Base-by-base conservation (phyloP, 2,888 invertebrate species). In the Melikaiella ostensackeni region DNA sequence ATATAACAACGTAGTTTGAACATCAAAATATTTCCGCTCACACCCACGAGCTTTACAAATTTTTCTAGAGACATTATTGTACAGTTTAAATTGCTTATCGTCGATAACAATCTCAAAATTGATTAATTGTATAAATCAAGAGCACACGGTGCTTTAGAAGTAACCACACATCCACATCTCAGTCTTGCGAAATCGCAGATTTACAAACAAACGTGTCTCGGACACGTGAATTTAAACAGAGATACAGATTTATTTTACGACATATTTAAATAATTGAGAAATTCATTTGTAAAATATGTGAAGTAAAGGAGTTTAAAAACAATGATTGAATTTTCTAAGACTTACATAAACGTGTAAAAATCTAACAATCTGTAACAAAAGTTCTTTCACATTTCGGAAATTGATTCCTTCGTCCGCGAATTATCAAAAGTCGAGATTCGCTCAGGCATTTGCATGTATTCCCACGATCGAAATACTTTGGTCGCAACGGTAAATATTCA, bases 101-200 rank as follows among this genome's bases (percentile, higher is more conserved):
- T 75, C 13, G 38, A 59, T 66, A 57, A 66, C 55, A 75, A 75
- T 66, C 55, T 64, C 66, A 66, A 55, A 57, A 38, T 57, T 55
- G 50, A 57, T 55, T 75, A 50, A 55, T 57, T 50, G 38, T 75
- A 64, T 66, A 75, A 64, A 57, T 24, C 27, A 50, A 24, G 55
- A 66, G 64, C 64, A 64, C 64, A 63, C 63, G 55, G 64, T 55
- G 75, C 64, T 66, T 55, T 35, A 35, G 24, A 70, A 62, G 24
- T 75, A 75, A 62, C 21, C 64, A 63, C 42, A 50, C 61, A 75
- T 75, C 63, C 55, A 63, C 64, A 55, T 75, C 50, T 75, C 75
- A 75, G 75, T 75, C 75, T 75, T 75, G 57, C 63, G 35, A 50
- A 75, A 75, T 64, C 50, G 63, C 63, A 74, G 70, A 70, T 70